Evolutionary conservation across 2,888 invertebrate genomes (phyloP).

Genomic region (Trachelus troglodyta): DNA sequence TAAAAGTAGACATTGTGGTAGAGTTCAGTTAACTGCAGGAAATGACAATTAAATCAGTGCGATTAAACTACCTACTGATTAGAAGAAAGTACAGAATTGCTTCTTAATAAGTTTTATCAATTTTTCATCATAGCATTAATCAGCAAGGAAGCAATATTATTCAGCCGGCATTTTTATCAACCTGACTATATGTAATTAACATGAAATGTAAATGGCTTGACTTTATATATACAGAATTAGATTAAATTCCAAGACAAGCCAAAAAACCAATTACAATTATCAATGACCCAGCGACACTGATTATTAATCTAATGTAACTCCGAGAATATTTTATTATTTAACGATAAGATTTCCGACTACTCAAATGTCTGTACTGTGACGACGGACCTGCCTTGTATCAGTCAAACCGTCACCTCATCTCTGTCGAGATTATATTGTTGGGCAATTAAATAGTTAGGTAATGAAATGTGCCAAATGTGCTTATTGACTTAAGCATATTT

Average conservation of each 20-base stretch:
- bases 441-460: background rate
- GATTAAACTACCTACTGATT: background rate
- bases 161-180: background rate
- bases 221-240: background rate
- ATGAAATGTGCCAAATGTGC: background rate
- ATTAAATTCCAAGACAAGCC: background rate
- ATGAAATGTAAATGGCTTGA: background rate
- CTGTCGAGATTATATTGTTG: background rate
- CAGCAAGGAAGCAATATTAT: background rate
- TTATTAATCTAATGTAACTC: background rate
- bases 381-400: too few relatives aligned
- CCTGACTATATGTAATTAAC: background rate
- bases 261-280: background rate
- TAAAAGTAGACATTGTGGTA: background rate
- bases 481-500: background rate
- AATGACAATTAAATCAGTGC: background rate
- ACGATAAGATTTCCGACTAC: background rate
- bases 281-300: background rate
- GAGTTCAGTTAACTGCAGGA: background rate
- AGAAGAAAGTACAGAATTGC: background rate
- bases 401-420: background rate
- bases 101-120: background rate
- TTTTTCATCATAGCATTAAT: background rate
- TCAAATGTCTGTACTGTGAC: background rate
- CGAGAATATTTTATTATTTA: background rate